A percentile compares a stretch with the other conserved stretches of the same genome.
These are phyloP conservation scores for Pissodes strobi DNA, from an alignment of 1,140 invertebrate genomes.

Conservation along the genomic window DNA sequence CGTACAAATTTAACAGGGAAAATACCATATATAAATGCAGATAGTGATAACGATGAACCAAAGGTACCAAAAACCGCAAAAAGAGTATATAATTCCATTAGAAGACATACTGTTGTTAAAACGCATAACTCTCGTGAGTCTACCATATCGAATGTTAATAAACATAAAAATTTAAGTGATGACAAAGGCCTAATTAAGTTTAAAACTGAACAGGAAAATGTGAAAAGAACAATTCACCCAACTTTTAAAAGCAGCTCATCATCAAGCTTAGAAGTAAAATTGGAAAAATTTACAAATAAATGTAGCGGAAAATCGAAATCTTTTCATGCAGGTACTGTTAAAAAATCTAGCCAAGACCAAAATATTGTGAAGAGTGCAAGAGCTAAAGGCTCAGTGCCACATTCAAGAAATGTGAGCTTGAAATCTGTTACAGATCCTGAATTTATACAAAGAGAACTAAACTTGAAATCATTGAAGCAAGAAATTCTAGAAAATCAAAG, in stretches of 20 bases:
- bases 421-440: conserved; percentile 2
- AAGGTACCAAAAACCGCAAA: not conserved
- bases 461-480: not conserved
- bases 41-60: not conserved
- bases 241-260: not conserved
- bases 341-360: not conserved
- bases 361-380: too few relatives aligned
- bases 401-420: not conserved
- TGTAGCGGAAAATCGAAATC: not conserved
- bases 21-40: not conserved
- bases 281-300: conserved; percentile 7
- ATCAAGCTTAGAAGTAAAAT: not conserved
- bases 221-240: not conserved
- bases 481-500: conserved; percentile 5
- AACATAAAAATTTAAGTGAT: not conserved
- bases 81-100: not conserved
- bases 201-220: not conserved
- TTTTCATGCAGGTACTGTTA: not conserved
- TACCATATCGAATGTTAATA: not conserved
- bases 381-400: not conserved
- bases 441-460: not conserved
- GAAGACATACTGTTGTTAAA: not conserved
- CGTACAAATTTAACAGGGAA: not conserved
- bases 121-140: not conserved
- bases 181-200: too few relatives aligned